Base-by-base conservation (phyloP, 2,113 vertebrate genomes). In the Psophia crepitans region DNA sequence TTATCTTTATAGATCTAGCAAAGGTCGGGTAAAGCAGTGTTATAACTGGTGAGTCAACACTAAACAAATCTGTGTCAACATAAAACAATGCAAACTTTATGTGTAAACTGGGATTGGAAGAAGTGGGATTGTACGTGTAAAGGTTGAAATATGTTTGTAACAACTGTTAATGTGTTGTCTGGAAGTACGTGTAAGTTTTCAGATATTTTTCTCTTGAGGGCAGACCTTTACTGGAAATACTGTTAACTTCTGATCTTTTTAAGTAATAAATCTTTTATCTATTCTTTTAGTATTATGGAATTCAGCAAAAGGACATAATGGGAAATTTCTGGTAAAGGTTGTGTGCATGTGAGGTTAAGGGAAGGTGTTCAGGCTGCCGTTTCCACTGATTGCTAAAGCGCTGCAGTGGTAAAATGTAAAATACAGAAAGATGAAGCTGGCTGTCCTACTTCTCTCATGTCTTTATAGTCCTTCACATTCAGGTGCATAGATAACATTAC, bases 241-340 rank as follows among this genome's bases (percentile, higher is more conserved):
- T 48, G 0, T 53, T 15, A 13, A 17, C 5, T 84, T n/a, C 28
- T 77, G 53, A 35, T 41, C 26, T 41, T 77, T 37, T 17, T 8
- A 37, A 39, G 24, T 15, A 30, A 22, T 11, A 56, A 5, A 23
- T 23, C 16, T 46, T 37, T 16, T 37, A 12, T 48, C n/a, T n/a
- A 0, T 32, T 79, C 23, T 5, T 78, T 46, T 8, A 17, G 8
- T 24, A 1, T n/a, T 4, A 2, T 0, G 9, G 32, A 10, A 48
- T 5, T 74, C 5, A 23, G 46, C 20, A 32, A 7, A n/a, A 5
- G 14, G 60, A 82, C 70, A 24, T 8, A 54, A 5, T 13, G 33
- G 73, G 51, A 74, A 49, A 24, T 68, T 61, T n/a, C 9, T 65
- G 49, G 8, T 46, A n/a, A 10, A 30, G 28, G 48, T 0, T 41